phyloP scores from a whole-genome alignment of 1,140 invertebrate species.

The Anastatus disparis region DNA sequence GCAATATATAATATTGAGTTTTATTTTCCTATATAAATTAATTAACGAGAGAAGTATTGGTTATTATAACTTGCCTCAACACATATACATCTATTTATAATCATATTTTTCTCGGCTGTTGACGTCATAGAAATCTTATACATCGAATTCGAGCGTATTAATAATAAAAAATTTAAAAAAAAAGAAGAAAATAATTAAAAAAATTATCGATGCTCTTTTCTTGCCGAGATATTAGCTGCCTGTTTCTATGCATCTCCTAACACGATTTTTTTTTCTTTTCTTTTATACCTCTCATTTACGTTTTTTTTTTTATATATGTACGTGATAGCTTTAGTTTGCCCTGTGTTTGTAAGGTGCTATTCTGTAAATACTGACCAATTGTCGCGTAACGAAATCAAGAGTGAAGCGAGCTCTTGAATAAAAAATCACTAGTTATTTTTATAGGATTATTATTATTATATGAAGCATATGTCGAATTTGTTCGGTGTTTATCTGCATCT shows the following conservation, averaged over 20 bases:
- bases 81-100: background rate
- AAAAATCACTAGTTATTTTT: too few species aligned
- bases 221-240: slow-evolving; percentile 19
- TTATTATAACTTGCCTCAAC: background rate
- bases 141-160: background rate
- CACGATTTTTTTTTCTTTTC: background rate
- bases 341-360: slow-evolving; percentile 44
- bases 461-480: slow-evolving; percentile 5
- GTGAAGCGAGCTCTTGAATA: slow-evolving; percentile 3
- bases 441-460: too few species aligned
- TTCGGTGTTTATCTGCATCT: background rate
- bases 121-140: background rate
- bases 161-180: background rate
- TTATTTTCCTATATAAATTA: background rate
- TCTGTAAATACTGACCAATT: slow-evolving; percentile 48
- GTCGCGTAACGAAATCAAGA: slow-evolving; percentile 23
- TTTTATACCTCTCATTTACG: too few species aligned
- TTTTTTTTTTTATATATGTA: background rate
- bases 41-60: slow-evolving; percentile 19
- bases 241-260: background rate
- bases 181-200: background rate
- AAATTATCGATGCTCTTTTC: slow-evolving; percentile 18
- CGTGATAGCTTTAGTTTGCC: slow-evolving; percentile 21
- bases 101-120: background rate
- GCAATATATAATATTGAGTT: slow-evolving; percentile 33